A percentile compares a stretch with the other conserved stretches of the same genome.
phyloP scores from a whole-genome alignment of 1,140 invertebrate species.

The Scaptodrosophila lebanonensis region DNA sequence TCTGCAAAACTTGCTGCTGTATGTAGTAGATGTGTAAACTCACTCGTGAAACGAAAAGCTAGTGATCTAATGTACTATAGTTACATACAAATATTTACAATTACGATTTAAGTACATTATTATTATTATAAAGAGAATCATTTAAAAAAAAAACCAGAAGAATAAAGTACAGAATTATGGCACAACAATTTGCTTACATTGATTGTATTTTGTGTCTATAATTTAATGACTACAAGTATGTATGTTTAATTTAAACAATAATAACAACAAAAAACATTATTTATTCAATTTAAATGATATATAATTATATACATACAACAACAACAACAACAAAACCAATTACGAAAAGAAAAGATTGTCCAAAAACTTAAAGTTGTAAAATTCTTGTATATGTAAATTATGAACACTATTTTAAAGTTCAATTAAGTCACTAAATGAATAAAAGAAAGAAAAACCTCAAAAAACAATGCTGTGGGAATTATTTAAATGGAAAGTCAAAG shows the following conservation, averaged over 20 bases:
- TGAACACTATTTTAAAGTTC: conserved; percentile 70
- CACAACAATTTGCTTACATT: conserved; percentile 28
- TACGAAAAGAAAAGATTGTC: conserved; percentile 72
- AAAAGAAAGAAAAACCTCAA: conserved; percentile 57
- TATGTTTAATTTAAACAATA: conserved; percentile 64
- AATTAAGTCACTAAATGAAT: conserved; percentile 73
- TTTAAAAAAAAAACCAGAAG: conserved; percentile 24
- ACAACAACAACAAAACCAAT: conserved; percentile 44
- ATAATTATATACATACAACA: conserved; percentile 9
- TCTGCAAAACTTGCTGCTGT: conserved; percentile 5
- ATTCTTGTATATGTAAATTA: conserved; percentile 66
- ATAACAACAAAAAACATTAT: too few relatives aligned
- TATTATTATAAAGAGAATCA: conserved; percentile 35
- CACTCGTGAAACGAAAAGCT: conserved; percentile 73
- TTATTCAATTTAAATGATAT: conserved; percentile 50
- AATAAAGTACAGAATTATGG: conserved; percentile 24
- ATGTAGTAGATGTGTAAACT: conserved; percentile 26
- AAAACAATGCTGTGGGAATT: too few relatives aligned
- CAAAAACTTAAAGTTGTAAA: conserved; percentile 74
- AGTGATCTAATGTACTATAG: conserved; percentile 73
- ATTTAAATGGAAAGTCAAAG: too few relatives aligned
- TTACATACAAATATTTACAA: conserved; percentile 70
- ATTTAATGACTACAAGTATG: conserved; percentile 54
- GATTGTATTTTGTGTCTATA: conserved; percentile 40
- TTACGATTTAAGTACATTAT: conserved; percentile 51